A percentile compares a stretch with the other conserved stretches of the same genome.
Evolutionary conservation across 2,113 vertebrate species (phyloP).

Genomic region (Xiphias gladius): DNA sequence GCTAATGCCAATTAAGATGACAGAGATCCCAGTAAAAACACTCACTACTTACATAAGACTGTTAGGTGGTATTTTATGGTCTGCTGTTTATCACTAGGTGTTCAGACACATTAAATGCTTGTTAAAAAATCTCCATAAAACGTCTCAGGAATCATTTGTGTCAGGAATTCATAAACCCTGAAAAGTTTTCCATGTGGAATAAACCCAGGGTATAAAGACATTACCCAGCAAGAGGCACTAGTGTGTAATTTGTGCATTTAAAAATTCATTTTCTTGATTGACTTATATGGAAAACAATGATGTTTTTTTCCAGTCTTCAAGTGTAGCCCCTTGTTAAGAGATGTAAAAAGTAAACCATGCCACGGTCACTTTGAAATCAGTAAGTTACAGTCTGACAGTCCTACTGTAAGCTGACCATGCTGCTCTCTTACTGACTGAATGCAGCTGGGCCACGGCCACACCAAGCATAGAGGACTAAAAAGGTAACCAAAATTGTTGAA

Average conservation of each 20-base stretch:
- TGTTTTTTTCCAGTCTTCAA: slow-evolving; percentile 28
- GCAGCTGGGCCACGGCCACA: neutral
- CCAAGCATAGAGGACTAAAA: neutral
- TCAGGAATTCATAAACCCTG: slow-evolving; percentile 23
- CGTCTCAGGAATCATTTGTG: slow-evolving; percentile 35
- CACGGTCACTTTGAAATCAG: slow-evolving; percentile 30
- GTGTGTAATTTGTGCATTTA: slow-evolving; percentile 41
- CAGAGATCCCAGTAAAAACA: slow-evolving; percentile 14
- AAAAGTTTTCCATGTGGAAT: slow-evolving; percentile 44
- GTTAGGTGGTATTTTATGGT: slow-evolving; percentile 37
- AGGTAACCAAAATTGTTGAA: slow-evolving; percentile 21
- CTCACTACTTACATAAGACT: slow-evolving; percentile 20
- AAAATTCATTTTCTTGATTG: slow-evolving; percentile 34
- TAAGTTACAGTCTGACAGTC: neutral
- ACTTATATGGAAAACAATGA: slow-evolving; percentile 38
- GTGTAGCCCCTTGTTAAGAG: slow-evolving; percentile 7
- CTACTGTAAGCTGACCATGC: neutral
- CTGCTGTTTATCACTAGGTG: slow-evolving; percentile 39
- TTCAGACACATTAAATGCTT: slow-evolving; percentile 61
- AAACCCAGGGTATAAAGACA: slow-evolving; percentile 25
- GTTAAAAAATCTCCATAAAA: slow-evolving; percentile 54
- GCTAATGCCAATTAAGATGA: neutral
- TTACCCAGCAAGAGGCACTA: slow-evolving; percentile 16
- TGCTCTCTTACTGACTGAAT: slow-evolving; percentile 19
- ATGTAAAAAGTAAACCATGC: slow-evolving; percentile 19